Evolutionary conservation across 1,140 invertebrate genomes (phyloP), one percentile per base, ranked within the genome.

Genomic region (Goniozus legneri): DNA sequence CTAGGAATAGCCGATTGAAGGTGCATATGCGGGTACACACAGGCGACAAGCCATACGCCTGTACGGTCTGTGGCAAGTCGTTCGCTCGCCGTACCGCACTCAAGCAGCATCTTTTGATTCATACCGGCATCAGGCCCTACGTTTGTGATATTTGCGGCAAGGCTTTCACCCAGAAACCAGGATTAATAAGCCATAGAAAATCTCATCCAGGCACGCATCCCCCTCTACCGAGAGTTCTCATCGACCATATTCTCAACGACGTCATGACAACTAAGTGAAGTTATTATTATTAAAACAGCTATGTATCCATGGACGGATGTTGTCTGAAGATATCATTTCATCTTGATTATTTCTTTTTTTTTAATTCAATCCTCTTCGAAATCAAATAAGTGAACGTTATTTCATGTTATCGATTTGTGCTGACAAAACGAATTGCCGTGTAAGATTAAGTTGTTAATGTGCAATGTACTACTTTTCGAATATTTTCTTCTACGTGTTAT

Each of bases 121-220:
- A 92, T 56, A 89, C 88, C 0, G 86, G 91, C 0, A 87, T 94
- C 57, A 77, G 89, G 27, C 90, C 91, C 0, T 93, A 86, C 62
- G 82, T 84, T 21, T 96, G 92, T 67, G 82, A 84, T 16, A 82
- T 87, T 19, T 96, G 93, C 62, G 88, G 85, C 3, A 86, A 88
- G 49, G 79, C 84, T 0, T 89, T 88, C 60, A 80, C 82, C 2
- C 84, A 86, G 56, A 81, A 80, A 14, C 80, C 82, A 0, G 83
- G 81, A 1, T 58, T 85, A 10, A 84, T 84, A 51, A 80, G 79
- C 10, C 84, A 87, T 53, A 74, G 82, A 3, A 84, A 84, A 53
- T 79, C 80, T n/a, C 84, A 85, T 54, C 70, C 71, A 4, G 66
- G 67, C n/a, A 53, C 62, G 0, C 73, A 73, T 42, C 73, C 74